These are phyloP conservation scores for Thera britannica DNA, from an alignment of 2,888 invertebrate species.

Conservation along the genomic window DNA sequence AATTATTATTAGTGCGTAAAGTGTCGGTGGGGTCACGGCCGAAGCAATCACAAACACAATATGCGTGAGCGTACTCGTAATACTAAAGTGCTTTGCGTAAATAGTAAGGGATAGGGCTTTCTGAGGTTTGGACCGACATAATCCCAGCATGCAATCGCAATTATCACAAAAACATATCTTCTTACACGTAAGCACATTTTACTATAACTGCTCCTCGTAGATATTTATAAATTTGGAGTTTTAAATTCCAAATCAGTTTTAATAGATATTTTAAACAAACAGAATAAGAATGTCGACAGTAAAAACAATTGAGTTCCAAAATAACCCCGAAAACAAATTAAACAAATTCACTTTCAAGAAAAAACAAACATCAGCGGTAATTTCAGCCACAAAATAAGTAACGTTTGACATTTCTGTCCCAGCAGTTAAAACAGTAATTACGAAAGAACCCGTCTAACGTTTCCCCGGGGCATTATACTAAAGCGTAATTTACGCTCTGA, in stretches of 20 bases:
- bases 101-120: constrained; percentile 40
- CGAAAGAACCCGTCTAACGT: constrained; percentile 79
- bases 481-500: constrained; percentile 82
- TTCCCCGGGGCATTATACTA: constrained; percentile 79
- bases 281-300: not conserved
- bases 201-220: no score
- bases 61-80: constrained; percentile 69
- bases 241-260: no score
- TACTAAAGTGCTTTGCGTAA: constrained; percentile 65
- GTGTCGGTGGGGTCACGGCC: constrained; percentile 54
- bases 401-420: constrained; percentile 78
- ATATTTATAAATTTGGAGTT: no score
- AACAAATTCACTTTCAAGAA: constrained; percentile 32
- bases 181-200: no score
- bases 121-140: not conserved
- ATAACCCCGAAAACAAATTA: constrained; percentile 45
- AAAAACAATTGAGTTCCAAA: constrained; percentile 26
- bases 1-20: constrained; percentile 11
- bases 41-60: constrained; percentile 56
- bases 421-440: constrained; percentile 82
- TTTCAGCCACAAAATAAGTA: constrained; percentile 71
- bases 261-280: no score
- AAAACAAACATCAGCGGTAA: constrained; percentile 56
- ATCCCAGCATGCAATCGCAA: not conserved
- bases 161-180: not conserved